A percentile compares a stretch with the other conserved stretches of the same genome.
Conservation (phyloP, 1,140 invertebrate genomes). For the Drosophila tani region DNA sequence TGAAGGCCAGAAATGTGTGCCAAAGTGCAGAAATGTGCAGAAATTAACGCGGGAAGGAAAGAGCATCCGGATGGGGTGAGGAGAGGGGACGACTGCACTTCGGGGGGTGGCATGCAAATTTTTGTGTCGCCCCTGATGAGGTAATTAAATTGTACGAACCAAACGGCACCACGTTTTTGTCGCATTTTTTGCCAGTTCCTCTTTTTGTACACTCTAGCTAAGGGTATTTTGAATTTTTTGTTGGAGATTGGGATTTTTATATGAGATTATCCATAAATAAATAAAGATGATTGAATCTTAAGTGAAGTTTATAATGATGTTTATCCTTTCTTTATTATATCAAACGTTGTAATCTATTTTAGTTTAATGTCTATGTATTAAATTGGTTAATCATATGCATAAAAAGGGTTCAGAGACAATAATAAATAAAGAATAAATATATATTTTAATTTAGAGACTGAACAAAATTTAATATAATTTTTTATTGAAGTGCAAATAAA, state of each 20-base stretch:
- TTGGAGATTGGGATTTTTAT: background rate
- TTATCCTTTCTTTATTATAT: too few species aligned
- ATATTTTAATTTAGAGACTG: too few species aligned
- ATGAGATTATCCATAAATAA: fast-evolving
- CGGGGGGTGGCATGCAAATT: slow-evolving; percentile 74
- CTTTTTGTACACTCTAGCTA: background rate
- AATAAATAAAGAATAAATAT: too few species aligned
- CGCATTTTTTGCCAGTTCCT: slow-evolving; percentile 43
- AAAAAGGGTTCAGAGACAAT: too few species aligned
- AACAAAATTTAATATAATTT: background rate
- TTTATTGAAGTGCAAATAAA: too few species aligned
- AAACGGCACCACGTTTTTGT: slow-evolving; percentile 47
- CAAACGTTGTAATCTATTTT: background rate
- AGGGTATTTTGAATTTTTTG: background rate
- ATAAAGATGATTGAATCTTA: background rate
- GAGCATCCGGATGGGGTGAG: slow-evolving; percentile 7
- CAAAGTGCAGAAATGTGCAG: slow-evolving; percentile 47
- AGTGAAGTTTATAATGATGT: too few species aligned
- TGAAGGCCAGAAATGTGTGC: slow-evolving; percentile 41
- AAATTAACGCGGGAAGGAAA: slow-evolving; percentile 33
- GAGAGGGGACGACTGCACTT: slow-evolving; percentile 30
- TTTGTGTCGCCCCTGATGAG: slow-evolving; percentile 46
- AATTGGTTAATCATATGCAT: too few species aligned
- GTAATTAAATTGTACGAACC: slow-evolving; percentile 67
- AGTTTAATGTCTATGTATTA: background rate